Evolutionary conservation across 2,888 invertebrate genomes (phyloP).

Genomic region (Bembecia ichneumoniformis): DNA sequence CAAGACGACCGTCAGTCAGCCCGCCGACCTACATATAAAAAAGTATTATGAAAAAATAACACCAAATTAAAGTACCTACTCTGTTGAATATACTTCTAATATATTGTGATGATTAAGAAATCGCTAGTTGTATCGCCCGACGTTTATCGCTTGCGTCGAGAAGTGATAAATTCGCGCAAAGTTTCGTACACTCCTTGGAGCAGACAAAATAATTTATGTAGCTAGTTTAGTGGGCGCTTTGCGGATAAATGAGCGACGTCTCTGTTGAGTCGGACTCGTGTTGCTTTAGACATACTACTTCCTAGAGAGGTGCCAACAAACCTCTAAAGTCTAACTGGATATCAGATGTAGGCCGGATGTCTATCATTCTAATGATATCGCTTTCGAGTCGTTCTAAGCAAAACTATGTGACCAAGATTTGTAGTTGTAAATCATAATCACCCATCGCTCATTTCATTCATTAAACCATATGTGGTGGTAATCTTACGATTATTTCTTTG

Average conservation of each 20-base stretch:
- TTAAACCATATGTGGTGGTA: no score
- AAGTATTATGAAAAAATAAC: no score
- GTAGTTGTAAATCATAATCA: no score
- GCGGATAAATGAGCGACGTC: constrained; percentile 65
- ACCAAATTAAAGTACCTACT: no score
- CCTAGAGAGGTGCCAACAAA: not conserved
- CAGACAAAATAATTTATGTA: constrained; percentile 71
- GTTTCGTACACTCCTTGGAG: constrained; percentile 64
- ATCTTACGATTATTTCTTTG: no score
- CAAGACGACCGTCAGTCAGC: no score
- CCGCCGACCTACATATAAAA: no score
- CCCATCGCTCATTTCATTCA: no score
- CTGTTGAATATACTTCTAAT: no score
- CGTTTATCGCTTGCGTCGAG: not conserved
- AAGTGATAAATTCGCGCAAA: constrained; percentile 64
- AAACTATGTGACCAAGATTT: no score
- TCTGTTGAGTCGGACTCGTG: constrained; percentile 32
- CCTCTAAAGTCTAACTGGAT: not conserved
- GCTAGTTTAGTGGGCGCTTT: constrained; percentile 67
- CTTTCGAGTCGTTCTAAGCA: no score
- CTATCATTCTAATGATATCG: no score
- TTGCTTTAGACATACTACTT: constrained; percentile 1
- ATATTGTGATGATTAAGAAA: constrained; percentile 2
- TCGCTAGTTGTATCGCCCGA: constrained; percentile 14
- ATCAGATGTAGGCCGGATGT: constrained; percentile 8